Base-by-base conservation (phyloP, 2,888 invertebrate genomes). In the Osmoderma eremita region DNA sequence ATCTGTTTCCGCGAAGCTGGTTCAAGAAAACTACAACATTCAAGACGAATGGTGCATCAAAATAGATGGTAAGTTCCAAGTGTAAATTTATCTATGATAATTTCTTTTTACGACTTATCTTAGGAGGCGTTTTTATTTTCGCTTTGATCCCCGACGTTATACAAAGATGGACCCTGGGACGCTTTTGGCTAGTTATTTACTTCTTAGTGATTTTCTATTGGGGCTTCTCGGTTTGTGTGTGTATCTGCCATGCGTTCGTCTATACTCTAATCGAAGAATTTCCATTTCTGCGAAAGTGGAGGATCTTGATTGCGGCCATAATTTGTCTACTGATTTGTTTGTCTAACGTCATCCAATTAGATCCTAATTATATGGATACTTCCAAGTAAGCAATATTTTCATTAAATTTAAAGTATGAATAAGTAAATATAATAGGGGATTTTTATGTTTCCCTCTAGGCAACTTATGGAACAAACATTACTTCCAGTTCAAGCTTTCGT, bases 151-250 rank as follows among this genome's bases (percentile, higher is more conserved):
- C 58, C 3, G 65, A 66, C 18, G 20, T 13, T 0, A n/a, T 66
- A 38, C 56, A 56, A 38, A 48, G 65, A 39, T 41, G 42, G 50
- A 22, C n/a, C 3, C 15, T 61, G n/a, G 58, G 58, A 1, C 58
- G 41, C 5, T 12, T 50, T 13, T 39, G 56, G 39, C 6, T 66
- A 12, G 3, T 66, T 10, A 22, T 66, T 24, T 66, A 66, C 20
- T 66, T 42, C 15, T 5, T 39, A n/a, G 13, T 49, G 3, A 36
- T 66, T 12, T 66, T 58, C 17, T 49, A 58, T 6, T 66, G 65
- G 65, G 48, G 65, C 15, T 41, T 61, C 22, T 24, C 49, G 12
- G 49, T 30, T 12, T 22, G 50, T 13, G 39, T 66, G 1, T 50
- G 24, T 18, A 30, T 50, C 17, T 51, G 13, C 13, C 58, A 58